Base-by-base conservation (phyloP, 2,888 invertebrate species). In the Stegana nigrithorax region DNA sequence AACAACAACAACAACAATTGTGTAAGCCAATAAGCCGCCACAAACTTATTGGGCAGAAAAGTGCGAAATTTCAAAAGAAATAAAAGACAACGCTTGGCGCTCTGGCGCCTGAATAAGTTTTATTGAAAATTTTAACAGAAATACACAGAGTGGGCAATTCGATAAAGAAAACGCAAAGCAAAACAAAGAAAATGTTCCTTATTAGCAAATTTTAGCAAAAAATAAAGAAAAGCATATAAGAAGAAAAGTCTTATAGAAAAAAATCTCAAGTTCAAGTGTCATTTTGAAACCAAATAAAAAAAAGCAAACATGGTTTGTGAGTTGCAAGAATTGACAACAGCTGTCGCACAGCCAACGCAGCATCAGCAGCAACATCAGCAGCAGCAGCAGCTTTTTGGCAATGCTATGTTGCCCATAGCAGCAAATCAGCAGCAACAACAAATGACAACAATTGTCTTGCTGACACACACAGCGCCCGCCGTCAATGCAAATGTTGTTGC, bases 241-340 rank as follows among this genome's bases (percentile, higher is more conserved):
- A n/a, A 51, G 17, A 51, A 29, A 44, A 45, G 53, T 56, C 32
- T 53, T 17, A 57, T 58, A 44, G 62, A 58, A 61, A 63, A 65
- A 57, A 56, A 62, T 44, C n/a, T n/a, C 67, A 66, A 80, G 70
- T 75, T 73, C 68, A 79, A 81, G 81, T 81, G 81, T 81, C 82
- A 81, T 81, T 77, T 72, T 75, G 70, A 67, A 70, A 80, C 81
- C 76, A 82, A 82, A 82, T 58, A 65, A 65, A 51, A 62, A 62
- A 45, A 51, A 27, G 29, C 14, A 39, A 72, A 73, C 75, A 86
- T 86, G 85, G 86, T 85, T 81, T 86, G 85, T 83, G 86, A 84
- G 77, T 85, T 85, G 81, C 85, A 85, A 75, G 84, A 83, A 63
- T 65, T 76, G 64, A 67, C 80, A 66, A 60, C 69, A 36, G 67